Evolutionary conservation across 2,113 vertebrate species (phyloP).

Genomic region (Sebastes fasciatus): DNA sequence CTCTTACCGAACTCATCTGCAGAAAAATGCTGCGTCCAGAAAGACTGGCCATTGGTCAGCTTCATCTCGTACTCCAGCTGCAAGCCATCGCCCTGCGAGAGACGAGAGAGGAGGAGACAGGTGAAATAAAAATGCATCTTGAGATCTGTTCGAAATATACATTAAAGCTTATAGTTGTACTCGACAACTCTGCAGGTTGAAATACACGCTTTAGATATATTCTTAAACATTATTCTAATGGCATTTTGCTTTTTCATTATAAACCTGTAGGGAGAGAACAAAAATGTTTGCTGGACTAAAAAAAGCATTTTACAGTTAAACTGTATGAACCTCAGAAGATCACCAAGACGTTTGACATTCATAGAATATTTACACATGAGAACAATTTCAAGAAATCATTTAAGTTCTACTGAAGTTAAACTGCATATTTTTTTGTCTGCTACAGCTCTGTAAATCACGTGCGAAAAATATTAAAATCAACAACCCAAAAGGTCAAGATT

Average conservation of each 20-base stretch:
- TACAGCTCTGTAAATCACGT: neutral
- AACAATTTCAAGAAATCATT: neutral
- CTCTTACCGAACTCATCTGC: constrained; percentile 93
- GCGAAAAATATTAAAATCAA: neutral
- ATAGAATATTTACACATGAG: neutral
- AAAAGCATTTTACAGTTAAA: constrained; percentile 4
- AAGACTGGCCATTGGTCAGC: constrained; percentile 93
- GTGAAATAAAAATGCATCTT: constrained; percentile 24
- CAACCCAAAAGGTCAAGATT: neutral
- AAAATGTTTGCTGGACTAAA: neutral
- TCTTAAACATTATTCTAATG: neutral
- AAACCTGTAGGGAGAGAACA: neutral
- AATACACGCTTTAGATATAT: constrained; percentile 7
- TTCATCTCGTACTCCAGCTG: constrained; percentile 94
- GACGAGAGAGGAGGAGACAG: neutral
- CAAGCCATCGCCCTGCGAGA: constrained; percentile 88
- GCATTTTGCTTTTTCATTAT: neutral
- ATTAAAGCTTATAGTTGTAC: constrained; percentile 28
- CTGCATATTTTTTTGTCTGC: neutral
- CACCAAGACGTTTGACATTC: neutral
- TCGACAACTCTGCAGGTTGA: constrained; percentile 11
- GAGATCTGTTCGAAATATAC: constrained; percentile 34
- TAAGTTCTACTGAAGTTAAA: neutral
- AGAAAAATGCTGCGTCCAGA: constrained; percentile 94
- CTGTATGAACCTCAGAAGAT: neutral